Evolutionary conservation across 2,888 invertebrate species (phyloP), one percentile per base, ranked within the genome.

Genomic region (Atrina japonica): DNA sequence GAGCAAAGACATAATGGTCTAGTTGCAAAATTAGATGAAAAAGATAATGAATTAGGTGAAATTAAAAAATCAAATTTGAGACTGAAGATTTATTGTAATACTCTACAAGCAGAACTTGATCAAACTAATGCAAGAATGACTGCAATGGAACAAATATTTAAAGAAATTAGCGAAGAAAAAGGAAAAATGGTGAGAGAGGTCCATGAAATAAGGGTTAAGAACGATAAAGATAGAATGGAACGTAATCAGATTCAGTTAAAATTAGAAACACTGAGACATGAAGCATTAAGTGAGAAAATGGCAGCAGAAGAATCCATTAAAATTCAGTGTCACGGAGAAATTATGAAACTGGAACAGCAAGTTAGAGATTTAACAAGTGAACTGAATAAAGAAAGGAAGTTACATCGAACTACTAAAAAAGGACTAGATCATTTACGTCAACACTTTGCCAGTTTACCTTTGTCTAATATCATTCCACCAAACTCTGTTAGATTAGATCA

Each of bases 381-480:
- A 30, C 64, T 87, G 18, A 69, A 73, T 3, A 74, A 80, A 35
- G 88, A 88, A 69, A 79, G 63, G 56, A 68, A 77, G 58, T 66
- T 78, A 14, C 84, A 87, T 71, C 69, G 60, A 23, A 73, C 76
- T 21, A 82, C 87, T 6, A 82, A 82, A 63, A 80, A 82, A 75
- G 88, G 84, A 5, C 76, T 88, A 29, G 81, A 85, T 43, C 87
- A 87, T 75, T 73, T 88, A 30, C 65, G 85, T 41, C 76, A 78
- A 29, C 88, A 88, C 71, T 88, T 88, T 68, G 79, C 87, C 18
- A 85, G 83, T 75, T 60, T 87, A 18, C 80, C 84, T 40, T 60
- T 83, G 0, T 73, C 80, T 2, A 78, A 84, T 43, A 81, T 86
- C 23, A 18, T 85, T 50, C 80, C 82, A 23, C 77, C 78, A 3